A percentile compares a stretch with the other conserved stretches of the same genome.
Evolutionary conservation across 2,888 invertebrate genomes (phyloP).

Genomic region (Teinopalpus imperialis): DNA sequence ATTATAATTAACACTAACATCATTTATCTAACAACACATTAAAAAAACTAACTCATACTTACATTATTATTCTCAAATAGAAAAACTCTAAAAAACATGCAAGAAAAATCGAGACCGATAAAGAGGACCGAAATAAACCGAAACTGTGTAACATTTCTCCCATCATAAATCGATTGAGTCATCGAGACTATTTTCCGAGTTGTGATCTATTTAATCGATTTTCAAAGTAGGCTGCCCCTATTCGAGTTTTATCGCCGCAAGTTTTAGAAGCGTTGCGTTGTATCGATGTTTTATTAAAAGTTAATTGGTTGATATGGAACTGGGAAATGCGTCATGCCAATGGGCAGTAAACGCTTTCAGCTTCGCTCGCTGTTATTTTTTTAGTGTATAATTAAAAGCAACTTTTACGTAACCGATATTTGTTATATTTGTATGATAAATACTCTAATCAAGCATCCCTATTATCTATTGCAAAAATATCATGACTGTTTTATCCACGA

Average conservation of each 20-base stretch:
- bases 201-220: conserved; percentile 22
- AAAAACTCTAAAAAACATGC: no score
- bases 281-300: conserved; percentile 54
- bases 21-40: no score
- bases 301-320: conserved; percentile 62
- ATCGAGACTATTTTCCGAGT: conserved; percentile 13
- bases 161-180: conserved; percentile 15
- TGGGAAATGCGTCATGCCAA: conserved; percentile 43
- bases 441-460: no score
- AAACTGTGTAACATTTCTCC: conserved; percentile 3
- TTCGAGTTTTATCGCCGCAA: conserved; percentile 27
- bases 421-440: no score
- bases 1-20: no score
- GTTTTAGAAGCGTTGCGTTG: conserved; percentile 29
- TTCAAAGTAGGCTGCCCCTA: conserved; percentile 30
- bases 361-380: conserved; percentile 5
- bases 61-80: no score
- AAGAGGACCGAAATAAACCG: neutral
- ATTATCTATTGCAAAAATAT: no score
- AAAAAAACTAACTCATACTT: no score
- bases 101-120: no score
- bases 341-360: conserved; percentile 30
- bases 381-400: conserved; percentile 7
- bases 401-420: conserved; percentile 3
- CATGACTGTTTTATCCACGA: no score